Percentiles rank a stretch among this genome's conserved stretches.
Evolutionary conservation across 2,797 vertebrate genomes (phyloP).

Genomic region (Xenopus petersii): DNA sequence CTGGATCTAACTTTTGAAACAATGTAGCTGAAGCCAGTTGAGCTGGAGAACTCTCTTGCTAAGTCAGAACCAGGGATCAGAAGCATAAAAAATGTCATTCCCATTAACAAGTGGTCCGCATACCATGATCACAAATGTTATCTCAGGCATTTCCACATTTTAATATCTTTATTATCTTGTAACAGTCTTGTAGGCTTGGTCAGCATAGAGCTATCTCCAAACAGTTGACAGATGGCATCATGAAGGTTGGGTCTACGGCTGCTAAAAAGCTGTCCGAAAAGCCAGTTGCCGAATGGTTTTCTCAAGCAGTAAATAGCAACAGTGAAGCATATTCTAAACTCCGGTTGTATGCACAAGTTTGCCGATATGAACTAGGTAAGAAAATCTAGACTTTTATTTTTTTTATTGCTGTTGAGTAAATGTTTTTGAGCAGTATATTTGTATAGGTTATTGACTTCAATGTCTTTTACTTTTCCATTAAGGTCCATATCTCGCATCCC

Average conservation of each 20-base stretch:
- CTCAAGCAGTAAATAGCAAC: slow-evolving; percentile 83
- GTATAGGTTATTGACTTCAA: no score
- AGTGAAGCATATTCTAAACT: slow-evolving; percentile 90
- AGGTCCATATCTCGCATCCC: slow-evolving; percentile 96
- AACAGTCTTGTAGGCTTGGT: slow-evolving; percentile 90
- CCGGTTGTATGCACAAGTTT: slow-evolving; percentile 97
- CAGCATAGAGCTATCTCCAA: slow-evolving; percentile 96
- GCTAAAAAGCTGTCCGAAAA: slow-evolving; percentile 87
- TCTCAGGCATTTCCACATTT: no score
- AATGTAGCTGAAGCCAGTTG: no score
- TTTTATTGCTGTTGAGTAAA: no score
- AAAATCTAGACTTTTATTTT: neutral
- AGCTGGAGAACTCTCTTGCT: no score
- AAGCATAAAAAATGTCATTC: no score
- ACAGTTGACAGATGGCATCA: slow-evolving; percentile 89
- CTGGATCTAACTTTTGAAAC: no score
- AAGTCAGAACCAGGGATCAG: no score
- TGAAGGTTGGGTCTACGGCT: slow-evolving; percentile 82
- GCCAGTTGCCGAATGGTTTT: slow-evolving; percentile 93
- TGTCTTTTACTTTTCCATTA: slow-evolving; percentile 48
- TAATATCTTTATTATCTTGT: no score
- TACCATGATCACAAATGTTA: no score
- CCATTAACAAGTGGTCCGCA: no score
- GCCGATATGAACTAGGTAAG: slow-evolving; percentile 91
- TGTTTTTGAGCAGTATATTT: neutral